Conservation (phyloP, 2,797 vertebrate genomes). For the Yasuhikotakia modesta region DNA sequence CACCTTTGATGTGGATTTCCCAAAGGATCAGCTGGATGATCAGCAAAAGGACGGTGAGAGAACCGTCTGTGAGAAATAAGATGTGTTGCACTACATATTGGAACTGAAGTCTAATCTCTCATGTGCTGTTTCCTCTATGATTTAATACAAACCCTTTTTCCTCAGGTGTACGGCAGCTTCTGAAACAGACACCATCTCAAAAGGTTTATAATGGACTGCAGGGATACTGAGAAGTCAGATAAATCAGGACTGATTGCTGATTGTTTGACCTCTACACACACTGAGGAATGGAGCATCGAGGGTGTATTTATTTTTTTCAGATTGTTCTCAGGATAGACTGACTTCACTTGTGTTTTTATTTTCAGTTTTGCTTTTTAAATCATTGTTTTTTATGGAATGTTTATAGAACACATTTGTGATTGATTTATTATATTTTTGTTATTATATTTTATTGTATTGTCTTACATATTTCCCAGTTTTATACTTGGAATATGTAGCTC, state of each 20-base stretch:
- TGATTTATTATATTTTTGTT: neutral
- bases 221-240: slow-evolving; percentile 84
- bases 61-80: neutral
- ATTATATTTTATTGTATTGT: neutral
- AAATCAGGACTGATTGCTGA: slow-evolving; percentile 69
- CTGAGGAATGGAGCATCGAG: slow-evolving; percentile 54
- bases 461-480: neutral
- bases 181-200: slow-evolving; percentile 91
- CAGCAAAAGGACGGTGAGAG: slow-evolving; percentile 88
- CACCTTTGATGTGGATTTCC: slow-evolving; percentile 97
- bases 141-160: slow-evolving; percentile 38
- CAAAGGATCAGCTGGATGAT: slow-evolving; percentile 89
- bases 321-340: slow-evolving; percentile 74
- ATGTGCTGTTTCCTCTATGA: neutral
- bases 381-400: neutral
- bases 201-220: slow-evolving; percentile 98
- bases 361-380: slow-evolving; percentile 22
- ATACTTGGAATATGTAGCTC: slow-evolving; percentile 4
- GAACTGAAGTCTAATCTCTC: neutral
- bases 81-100: neutral
- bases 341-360: slow-evolving; percentile 50
- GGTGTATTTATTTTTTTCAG: slow-evolving; percentile 77
- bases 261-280: neutral
- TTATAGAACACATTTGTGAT: too few relatives aligned
- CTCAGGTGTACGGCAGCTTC: slow-evolving; percentile 85